phyloP scores from a whole-genome alignment of 2,888 invertebrate genomes.

The Coleophora deauratella region DNA sequence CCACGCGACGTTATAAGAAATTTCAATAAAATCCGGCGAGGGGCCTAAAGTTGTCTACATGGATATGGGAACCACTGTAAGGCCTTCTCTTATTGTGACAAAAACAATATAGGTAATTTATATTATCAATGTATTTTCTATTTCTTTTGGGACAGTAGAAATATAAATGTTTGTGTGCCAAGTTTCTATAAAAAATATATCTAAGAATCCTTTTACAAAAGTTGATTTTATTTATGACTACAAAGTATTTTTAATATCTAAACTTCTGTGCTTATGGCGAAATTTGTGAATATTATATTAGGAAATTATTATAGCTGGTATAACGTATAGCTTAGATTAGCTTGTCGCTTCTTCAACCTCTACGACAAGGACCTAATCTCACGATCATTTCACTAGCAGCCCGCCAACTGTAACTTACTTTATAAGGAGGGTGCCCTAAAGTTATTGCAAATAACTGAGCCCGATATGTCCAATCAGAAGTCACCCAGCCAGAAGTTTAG shows the following conservation, averaged over 20 bases:
- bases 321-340: too few species aligned
- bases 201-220: too few species aligned
- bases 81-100: not conserved
- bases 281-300: too few species aligned
- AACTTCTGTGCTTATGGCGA: too few species aligned
- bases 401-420: constrained; percentile 30
- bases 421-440: constrained; percentile 29
- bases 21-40: constrained; percentile 57
- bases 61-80: constrained; percentile 1
- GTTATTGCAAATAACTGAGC: constrained; percentile 41
- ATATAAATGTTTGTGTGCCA: too few species aligned
- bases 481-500: constrained; percentile 24
- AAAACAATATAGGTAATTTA: too few species aligned
- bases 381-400: constrained; percentile 22
- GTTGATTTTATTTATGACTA: too few species aligned
- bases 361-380: constrained; percentile 21
- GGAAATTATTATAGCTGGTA: too few species aligned
- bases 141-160: too few species aligned
- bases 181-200: too few species aligned
- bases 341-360: constrained; percentile 1
- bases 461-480: constrained; percentile 37
- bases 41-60: constrained; percentile 14
- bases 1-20: constrained; percentile 50
- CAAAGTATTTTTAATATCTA: too few species aligned
- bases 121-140: too few species aligned